Conservation (phyloP, 2,888 invertebrate species). For the Willowsia nigromaculata region DNA sequence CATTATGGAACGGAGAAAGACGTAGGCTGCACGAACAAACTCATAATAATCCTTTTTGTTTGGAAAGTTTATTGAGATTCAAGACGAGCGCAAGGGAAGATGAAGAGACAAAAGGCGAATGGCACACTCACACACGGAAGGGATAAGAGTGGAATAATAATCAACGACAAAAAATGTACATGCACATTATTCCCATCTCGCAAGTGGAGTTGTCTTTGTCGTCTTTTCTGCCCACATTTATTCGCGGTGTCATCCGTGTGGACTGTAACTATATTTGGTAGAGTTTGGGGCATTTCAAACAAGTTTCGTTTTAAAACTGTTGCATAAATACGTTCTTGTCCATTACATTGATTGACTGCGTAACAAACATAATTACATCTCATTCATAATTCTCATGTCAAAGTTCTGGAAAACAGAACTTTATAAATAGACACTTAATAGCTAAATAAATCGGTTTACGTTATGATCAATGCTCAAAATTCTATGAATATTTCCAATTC, state of each 20-base stretch:
- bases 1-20: neutral
- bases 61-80: constrained; percentile 46
- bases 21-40: neutral
- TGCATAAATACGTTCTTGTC: neutral
- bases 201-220: neutral
- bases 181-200: neutral
- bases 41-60: constrained; percentile 35
- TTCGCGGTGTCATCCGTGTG: neutral
- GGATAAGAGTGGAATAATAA: constrained; percentile 33
- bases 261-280: neutral
- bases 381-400: too few relatives aligned
- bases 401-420: too few relatives aligned
- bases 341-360: too few relatives aligned
- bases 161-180: neutral
- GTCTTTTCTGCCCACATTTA: neutral
- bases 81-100: constrained; percentile 8
- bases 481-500: too few relatives aligned
- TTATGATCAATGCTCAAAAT: too few relatives aligned
- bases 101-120: constrained; percentile 44
- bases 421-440: too few relatives aligned
- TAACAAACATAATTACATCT: too few relatives aligned
- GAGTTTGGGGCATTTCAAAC: neutral
- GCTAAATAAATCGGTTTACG: too few relatives aligned
- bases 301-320: neutral
- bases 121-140: neutral